phyloP scores from a whole-genome alignment of 2,888 invertebrate genomes.

The Pseudoips prasinana region DNA sequence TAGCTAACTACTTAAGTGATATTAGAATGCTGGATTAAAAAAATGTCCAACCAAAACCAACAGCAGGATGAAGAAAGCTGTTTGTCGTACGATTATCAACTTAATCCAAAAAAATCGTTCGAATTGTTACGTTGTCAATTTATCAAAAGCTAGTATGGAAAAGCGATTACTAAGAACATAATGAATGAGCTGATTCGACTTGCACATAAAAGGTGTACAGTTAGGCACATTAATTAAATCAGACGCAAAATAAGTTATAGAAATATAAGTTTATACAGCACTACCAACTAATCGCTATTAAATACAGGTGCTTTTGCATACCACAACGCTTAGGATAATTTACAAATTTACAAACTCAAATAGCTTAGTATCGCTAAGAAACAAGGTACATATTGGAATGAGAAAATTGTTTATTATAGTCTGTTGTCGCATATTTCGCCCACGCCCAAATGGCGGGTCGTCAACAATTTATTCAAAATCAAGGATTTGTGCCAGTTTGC shows the following conservation, averaged over 20 bases:
- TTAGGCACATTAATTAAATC: neutral
- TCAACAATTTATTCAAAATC: conserved; percentile 70
- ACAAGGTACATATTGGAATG: conserved; percentile 54
- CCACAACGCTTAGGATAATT: conserved; percentile 54
- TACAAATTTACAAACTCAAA: conserved; percentile 36
- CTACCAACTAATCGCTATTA: conserved; percentile 49
- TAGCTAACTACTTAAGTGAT: conserved; percentile 20
- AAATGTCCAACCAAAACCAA: no score
- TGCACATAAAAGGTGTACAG: no score
- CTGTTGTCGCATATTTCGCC: conserved; percentile 64
- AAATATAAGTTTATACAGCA: no score
- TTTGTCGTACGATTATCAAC: no score
- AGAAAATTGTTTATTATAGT: conserved; percentile 39
- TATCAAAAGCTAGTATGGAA: no score
- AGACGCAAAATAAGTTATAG: conserved; percentile 10
- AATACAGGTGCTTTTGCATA: conserved; percentile 67
- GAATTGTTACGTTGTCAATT: no score
- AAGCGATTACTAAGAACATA: no score
- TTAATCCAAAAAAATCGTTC: no score
- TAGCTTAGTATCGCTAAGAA: conserved; percentile 40
- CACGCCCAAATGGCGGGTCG: conserved; percentile 59
- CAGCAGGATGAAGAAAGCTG: no score
- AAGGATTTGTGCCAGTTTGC: conserved; percentile 62
- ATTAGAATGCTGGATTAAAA: conserved; percentile 13
- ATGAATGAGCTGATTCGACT: no score